These are phyloP conservation scores for Bombus waltoni DNA, from an alignment of 1,140 invertebrate species.

Conservation along the genomic window DNA sequence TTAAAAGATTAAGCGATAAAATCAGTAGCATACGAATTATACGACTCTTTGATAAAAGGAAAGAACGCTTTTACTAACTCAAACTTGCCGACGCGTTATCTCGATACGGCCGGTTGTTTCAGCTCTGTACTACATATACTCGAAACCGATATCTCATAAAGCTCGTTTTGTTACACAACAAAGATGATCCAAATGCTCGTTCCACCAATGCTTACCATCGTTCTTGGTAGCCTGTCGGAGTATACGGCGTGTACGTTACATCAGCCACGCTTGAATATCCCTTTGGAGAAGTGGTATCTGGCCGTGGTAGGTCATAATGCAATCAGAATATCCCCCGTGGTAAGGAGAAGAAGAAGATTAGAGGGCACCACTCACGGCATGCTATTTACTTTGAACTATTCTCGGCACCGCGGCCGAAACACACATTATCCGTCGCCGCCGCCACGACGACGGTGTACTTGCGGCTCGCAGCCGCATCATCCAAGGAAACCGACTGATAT, in stretches of 20 bases:
- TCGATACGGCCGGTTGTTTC: background rate
- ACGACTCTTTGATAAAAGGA: background rate
- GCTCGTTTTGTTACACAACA: conserved; percentile 8
- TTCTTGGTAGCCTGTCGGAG: background rate
- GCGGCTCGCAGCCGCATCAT: conserved; percentile 26
- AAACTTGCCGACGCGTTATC: no score
- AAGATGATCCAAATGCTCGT: background rate
- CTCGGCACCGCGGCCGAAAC: conserved; percentile 63
- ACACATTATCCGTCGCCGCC: conserved; percentile 59
- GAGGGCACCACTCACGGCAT: conserved; percentile 63
- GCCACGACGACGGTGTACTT: conserved; percentile 36
- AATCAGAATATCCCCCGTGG: conserved; percentile 62
- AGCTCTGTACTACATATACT: background rate
- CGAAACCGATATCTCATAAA: background rate
- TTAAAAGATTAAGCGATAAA: background rate
- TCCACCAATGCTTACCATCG: conserved; percentile 1
- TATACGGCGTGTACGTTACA: conserved; percentile 40
- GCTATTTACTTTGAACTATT: conserved; percentile 73
- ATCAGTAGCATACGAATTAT: background rate
- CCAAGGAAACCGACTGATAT: conserved; percentile 58
- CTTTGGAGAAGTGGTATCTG: conserved; percentile 58
- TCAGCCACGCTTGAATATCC: conserved; percentile 50
- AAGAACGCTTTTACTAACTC: background rate
- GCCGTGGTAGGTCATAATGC: conserved; percentile 63
- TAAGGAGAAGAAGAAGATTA: conserved; percentile 66